Base-by-base conservation (phyloP, 2,797 vertebrate species). In the Perodicticus potto region DNA sequence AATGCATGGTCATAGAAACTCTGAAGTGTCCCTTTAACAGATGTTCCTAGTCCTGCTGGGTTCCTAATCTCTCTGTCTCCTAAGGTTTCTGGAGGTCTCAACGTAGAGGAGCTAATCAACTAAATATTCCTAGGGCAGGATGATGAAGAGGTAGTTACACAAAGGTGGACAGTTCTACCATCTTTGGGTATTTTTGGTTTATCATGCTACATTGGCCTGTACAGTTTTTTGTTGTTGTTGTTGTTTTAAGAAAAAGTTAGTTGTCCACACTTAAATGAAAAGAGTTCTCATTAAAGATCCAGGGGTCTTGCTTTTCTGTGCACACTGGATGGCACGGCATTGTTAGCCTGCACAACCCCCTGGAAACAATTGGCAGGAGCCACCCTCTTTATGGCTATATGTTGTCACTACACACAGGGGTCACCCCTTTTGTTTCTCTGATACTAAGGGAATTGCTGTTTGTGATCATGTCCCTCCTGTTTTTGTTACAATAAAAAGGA, bases 401-500 rank as follows among this genome's bases (percentile, higher is more conserved):
- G 34, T 34, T 25, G 22, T 67, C 49, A 53, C 20, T 29, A 27
- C 25, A 29, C 27, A 40, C 53, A 19, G 8, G 77, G 25, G 25
- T 29, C 40, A 61, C 55, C 7, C 53, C 29, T 86, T 72, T 53
- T 34, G 85, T 88, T 63, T 83, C 70, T 17, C 34, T 19, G 43
- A 74, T 34, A 45, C 29, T 32, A 57, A 93, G 49, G 37, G 53
- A 91, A 37, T 69, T 49, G 43, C 61, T 40, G 5, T 74, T 25
- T 61, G 81, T 82, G 73, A 93, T 89, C 88, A 40, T 0, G 8
- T 77, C 61, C 65, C 70, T 69, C 29, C 70, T 72, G 29, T 76
- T 95, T 94, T 93, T 78, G 61, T 93, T 65, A 70, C 12, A 84
- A 25, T 76, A 70, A 89, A 86, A 97, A 86, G 80, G 59, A 72